Conservation (phyloP, 1,140 invertebrate genomes). For the Hylaeus volcanicus region DNA sequence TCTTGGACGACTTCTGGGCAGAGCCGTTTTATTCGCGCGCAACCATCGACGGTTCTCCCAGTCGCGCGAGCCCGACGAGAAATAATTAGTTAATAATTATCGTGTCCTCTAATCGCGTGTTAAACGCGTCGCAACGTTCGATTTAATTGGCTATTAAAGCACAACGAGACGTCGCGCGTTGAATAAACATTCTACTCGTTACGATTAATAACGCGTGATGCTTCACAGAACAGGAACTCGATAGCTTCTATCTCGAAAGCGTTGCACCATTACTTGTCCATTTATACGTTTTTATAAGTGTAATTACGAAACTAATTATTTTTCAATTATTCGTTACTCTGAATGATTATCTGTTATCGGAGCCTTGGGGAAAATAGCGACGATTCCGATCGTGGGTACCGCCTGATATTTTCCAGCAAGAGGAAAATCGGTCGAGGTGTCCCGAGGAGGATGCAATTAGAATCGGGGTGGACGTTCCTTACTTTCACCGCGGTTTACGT, state of each 20-base stretch:
- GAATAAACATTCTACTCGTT: background rate
- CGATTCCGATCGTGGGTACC: no score
- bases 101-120: background rate
- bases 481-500: conserved; percentile 25
- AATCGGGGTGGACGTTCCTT: conserved; percentile 8
- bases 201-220: background rate
- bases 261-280: no score
- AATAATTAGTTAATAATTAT: conserved; percentile 28
- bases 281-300: no score
- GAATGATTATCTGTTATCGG: no score
- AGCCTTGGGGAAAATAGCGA: no score
- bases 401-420: background rate
- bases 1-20: background rate
- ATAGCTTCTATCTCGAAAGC: no score
- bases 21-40: background rate
- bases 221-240: no score
- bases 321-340: no score
- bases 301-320: no score
- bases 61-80: conserved; percentile 2
- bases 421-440: background rate
- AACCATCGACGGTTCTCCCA: background rate
- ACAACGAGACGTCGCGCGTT: background rate
- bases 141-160: background rate
- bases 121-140: background rate
- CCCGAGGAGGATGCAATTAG: background rate